Evolutionary conservation across 2,797 vertebrate genomes (phyloP).

Genomic region (Sebastes taczanowskii): DNA sequence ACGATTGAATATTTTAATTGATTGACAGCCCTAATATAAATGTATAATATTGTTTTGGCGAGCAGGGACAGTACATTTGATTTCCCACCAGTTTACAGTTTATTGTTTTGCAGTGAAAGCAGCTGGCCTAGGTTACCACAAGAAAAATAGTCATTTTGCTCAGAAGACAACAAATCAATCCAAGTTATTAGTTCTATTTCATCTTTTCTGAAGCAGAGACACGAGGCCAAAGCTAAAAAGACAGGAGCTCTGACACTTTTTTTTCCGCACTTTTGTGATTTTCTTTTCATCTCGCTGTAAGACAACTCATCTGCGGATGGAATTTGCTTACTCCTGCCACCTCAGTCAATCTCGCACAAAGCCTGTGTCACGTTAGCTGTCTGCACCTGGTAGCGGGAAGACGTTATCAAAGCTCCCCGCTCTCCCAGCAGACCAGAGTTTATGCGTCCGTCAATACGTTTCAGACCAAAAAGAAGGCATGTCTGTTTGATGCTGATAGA

Average conservation of each 20-base stretch:
- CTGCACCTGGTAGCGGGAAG: conserved; percentile 62
- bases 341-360: conserved; percentile 73
- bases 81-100: not conserved
- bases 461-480: conserved; percentile 48
- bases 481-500: conserved; percentile 72
- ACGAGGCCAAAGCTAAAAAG: conserved; percentile 35
- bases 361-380: conserved; percentile 55
- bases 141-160: conserved; percentile 31
- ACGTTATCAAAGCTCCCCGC: conserved; percentile 70
- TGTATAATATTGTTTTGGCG: not conserved
- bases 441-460: conserved; percentile 58
- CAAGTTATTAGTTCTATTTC: conserved; percentile 57
- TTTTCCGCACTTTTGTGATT: conserved; percentile 66
- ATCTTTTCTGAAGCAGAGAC: conserved; percentile 43
- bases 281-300: conserved; percentile 76
- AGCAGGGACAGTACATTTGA: not conserved
- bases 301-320: conserved; percentile 70
- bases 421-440: conserved; percentile 37
- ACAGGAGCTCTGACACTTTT: conserved; percentile 44
- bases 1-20: not conserved
- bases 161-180: conserved; percentile 59
- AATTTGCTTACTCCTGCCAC: conserved; percentile 74
- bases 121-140: conserved; percentile 5
- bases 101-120: conserved; percentile 15
- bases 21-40: not conserved